Percentiles rank a stretch among this genome's conserved stretches.
These are phyloP conservation scores for Dyspetes luteomarginatus DNA, from an alignment of 2,888 invertebrate species.

Conservation along the genomic window DNA sequence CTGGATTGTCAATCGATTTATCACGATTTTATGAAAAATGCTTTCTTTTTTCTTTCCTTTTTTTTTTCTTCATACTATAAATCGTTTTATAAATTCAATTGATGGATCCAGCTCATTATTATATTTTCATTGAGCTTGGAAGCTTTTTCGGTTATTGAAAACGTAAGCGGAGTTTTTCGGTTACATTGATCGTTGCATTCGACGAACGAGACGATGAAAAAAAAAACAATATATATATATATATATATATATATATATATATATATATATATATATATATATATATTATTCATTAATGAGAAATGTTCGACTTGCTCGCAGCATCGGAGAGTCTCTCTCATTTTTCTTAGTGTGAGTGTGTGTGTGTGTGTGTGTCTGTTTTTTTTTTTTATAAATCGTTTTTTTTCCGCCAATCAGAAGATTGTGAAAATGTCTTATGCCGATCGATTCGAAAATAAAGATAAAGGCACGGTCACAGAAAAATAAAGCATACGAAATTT, in stretches of 20 bases:
- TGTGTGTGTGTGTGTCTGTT: conserved; percentile 13
- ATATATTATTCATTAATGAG: conserved; percentile 33
- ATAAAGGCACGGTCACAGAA: conserved; percentile 3
- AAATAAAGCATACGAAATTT: conserved; percentile 17
- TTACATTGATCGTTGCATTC: conserved; percentile 63
- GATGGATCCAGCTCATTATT: conserved; percentile 34
- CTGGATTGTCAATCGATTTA: conserved; percentile 39
- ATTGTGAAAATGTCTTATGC: conserved; percentile 7
- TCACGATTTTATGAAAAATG: conserved; percentile 13
- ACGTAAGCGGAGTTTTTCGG: conserved; percentile 59
- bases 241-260: no score
- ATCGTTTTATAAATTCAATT: conserved; percentile 37
- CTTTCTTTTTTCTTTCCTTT: background rate
- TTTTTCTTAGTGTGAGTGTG: background rate
- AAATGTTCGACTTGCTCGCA: conserved; percentile 60
- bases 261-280: no score
- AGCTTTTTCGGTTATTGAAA: conserved; percentile 59
- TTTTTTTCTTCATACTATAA: conserved; percentile 1
- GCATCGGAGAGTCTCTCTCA: conserved; percentile 53
- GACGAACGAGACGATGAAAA: conserved; percentile 59
- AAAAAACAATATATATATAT: no score
- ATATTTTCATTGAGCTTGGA: conserved; percentile 41
- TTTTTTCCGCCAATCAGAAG: background rate
- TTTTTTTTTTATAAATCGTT: background rate
- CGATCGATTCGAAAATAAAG: conserved; percentile 32